Evolutionary conservation across 2,888 invertebrate species (phyloP).

Genomic region (Callosobruchus maculatus): DNA sequence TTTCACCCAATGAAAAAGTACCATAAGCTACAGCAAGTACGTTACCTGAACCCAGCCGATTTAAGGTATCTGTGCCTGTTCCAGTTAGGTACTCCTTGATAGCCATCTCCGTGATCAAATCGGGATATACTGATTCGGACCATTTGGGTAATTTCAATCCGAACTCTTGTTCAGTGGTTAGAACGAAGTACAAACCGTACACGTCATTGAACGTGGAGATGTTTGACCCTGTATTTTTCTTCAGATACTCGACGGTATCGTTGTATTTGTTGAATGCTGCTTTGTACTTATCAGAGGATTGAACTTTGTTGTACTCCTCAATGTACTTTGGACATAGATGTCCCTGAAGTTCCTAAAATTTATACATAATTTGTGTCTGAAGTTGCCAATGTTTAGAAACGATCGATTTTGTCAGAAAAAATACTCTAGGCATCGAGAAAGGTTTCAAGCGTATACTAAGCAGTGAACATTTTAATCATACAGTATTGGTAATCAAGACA

Average conservation of each 20-base stretch:
- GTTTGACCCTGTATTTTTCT: constrained; percentile 51
- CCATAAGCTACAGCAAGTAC: no score
- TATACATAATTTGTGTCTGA: background rate
- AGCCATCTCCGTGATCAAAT: constrained; percentile 37
- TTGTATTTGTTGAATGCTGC: constrained; percentile 47
- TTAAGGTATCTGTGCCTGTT: constrained; percentile 28
- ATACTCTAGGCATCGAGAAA: no score
- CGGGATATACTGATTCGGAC: constrained; percentile 42
- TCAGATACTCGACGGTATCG: constrained; percentile 51
- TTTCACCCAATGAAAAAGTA: no score
- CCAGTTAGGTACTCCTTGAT: constrained; percentile 27
- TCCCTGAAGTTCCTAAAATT: constrained; percentile 15
- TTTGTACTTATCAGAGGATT: constrained; percentile 40
- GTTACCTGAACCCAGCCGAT: background rate
- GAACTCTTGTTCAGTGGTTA: constrained; percentile 57
- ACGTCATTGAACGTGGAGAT: constrained; percentile 56
- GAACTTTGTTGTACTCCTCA: constrained; percentile 15
- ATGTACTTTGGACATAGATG: constrained; percentile 26
- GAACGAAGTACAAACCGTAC: constrained; percentile 58
- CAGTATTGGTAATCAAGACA: no score
- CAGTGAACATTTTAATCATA: no score
- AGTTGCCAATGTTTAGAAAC: no score
- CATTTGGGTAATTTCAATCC: constrained; percentile 46
- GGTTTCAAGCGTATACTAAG: no score
- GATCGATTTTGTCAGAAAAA: no score